Evolutionary conservation across 2,888 invertebrate genomes (phyloP), one percentile per base, ranked within the genome.

Genomic region (Spisula subtruncata): DNA sequence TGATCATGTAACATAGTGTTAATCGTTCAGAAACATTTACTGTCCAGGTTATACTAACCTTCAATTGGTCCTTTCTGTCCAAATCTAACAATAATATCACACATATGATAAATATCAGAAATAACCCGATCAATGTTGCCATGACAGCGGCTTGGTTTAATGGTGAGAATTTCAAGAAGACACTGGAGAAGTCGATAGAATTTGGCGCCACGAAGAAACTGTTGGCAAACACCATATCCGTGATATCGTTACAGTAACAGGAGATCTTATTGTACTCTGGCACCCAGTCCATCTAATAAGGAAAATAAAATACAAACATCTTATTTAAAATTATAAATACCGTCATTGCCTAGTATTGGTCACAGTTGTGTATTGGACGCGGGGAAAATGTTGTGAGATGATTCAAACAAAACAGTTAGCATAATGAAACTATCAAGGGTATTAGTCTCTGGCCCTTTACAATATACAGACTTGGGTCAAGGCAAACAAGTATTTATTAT

Each of bases 61-160:
- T 94, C 71, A 92, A 81, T n/a, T 79, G 86, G 56, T 96, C 96
- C 60, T 91, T 94, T 71, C 92, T 94, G 91, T 97, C 97, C 54
- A 96, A 93, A 81, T 93, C 88, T 5, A 95, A 93, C 92, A 95
- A 95, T 56, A 96, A 94, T 10, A 96, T 66, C 48, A 96, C 86
- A 0, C 95, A 18, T 1, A 96, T 54, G 82, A 94, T 94, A 18
- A 95, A 88, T 14, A 94, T 81, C 0, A 95, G 87, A 5, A 94
- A 93, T 14, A 96, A 75, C n/a, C 96, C 94, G 18, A 96, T 89
- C 5, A 96, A 94, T 8, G 95, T 89, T 87, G 96, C 96, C 79
- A 97, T 95, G 18, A 96, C 96, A 1, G 96, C 94, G 88, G 96
- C 97, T 86, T 96, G 96, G 87, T 94, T 95, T 32, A 94, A 87